Base-by-base conservation (phyloP, 2,113 vertebrate species). In the Himantopus leucocephalus region DNA sequence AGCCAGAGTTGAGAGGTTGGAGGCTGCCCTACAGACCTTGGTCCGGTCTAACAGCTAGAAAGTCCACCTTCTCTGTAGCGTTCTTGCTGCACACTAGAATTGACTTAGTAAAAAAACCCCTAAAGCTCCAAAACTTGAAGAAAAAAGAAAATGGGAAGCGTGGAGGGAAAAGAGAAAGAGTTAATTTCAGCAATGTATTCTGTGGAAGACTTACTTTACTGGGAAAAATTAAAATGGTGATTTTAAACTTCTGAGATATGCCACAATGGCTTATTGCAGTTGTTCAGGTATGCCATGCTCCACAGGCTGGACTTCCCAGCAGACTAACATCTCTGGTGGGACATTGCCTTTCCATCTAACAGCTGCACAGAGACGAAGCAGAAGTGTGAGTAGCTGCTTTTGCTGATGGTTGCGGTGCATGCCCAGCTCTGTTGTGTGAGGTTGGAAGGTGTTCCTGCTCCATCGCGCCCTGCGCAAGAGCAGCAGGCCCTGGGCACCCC, bases 331-430 rank as follows among this genome's bases (percentile, higher is more conserved):
- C 55, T 47, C 43, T 55, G 34, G 29, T 35, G 52, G 21, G 26
- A 34, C 6, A 1, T 32, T 78, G 29, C 67, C 22, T 30, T 72
- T 53, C 37, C 37, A 12, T 20, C 43, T 59, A 24, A 3, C 37
- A 85, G 16, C 52, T 2, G 2, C 32, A 32, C 29, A 27, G 30
- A 37, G 22, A 3, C 5, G 22, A 41, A 72, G 52, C 84, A 91
- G 52, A 63, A 20, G 47, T 47, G 23, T 4, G 2, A 48, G 41
- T 13, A 50, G 68, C 22, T 14, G 21, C 45, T 67, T 81, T 77
- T 1, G 4, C 2, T 1, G 87, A 21, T 48, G 48, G n/a, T 7
- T 85, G 86, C 1, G 1, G 68, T 47, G 62, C 8, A 0, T 56
- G n/a, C 32, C 45, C 34, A 12, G n/a, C 39, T 48, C 50, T 43